phyloP scores from a whole-genome alignment of 2,888 invertebrate genomes.

The Nomada hirtipes region DNA sequence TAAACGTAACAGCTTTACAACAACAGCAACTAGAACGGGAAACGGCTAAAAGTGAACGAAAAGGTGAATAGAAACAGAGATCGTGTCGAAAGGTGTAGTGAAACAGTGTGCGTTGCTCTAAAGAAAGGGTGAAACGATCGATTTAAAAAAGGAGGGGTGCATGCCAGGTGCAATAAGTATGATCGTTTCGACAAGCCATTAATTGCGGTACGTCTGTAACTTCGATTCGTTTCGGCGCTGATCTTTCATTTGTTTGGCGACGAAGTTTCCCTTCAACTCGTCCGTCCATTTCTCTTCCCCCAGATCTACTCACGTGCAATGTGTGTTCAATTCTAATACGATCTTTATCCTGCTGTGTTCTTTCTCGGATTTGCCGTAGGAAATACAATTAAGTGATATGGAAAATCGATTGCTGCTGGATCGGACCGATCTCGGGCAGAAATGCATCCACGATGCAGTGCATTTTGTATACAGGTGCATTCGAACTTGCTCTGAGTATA shows the following conservation, averaged over 20 bases:
- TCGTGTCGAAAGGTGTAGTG: conserved; percentile 1
- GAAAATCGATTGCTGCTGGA: background rate
- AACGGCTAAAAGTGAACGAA: conserved; percentile 16
- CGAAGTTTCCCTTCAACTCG: background rate
- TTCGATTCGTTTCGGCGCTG: conserved; percentile 19
- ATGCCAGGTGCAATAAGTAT: conserved; percentile 51
- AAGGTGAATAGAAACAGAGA: conserved; percentile 24
- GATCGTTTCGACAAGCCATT: conserved; percentile 45
- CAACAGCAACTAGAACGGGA: conserved; percentile 38
- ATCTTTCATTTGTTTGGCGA: background rate
- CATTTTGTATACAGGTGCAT: conserved; percentile 26
- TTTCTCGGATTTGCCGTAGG: background rate
- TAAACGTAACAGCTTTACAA: conserved; percentile 40
- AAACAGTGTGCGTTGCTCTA: conserved; percentile 18
- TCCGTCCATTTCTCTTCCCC: background rate
- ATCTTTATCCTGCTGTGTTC: background rate
- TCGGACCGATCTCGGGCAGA: background rate
- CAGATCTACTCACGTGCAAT: conserved; percentile 34
- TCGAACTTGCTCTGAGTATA: conserved; percentile 20
- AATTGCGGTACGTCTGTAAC: conserved; percentile 23
- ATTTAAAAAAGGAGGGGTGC: conserved; percentile 23
- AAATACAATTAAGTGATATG: too few species aligned
- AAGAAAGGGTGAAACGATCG: conserved; percentile 26
- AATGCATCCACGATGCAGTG: conserved; percentile 41
- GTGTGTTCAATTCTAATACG: background rate